A percentile compares a stretch with the other conserved stretches of the same genome.
phyloP scores from a whole-genome alignment of 2,797 vertebrate species.

The Atherinosoma microstoma region DNA sequence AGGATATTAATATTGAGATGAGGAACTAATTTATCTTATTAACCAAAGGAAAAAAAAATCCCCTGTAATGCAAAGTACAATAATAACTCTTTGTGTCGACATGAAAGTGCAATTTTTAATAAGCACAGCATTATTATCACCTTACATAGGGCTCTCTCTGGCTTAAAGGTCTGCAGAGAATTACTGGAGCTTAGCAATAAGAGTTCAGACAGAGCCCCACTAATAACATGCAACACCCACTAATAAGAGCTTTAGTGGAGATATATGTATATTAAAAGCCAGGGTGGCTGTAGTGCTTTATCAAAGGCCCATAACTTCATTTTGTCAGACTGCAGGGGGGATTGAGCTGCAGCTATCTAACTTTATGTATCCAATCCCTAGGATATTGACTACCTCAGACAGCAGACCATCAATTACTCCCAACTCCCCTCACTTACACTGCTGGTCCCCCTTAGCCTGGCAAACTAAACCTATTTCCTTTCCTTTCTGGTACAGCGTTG shows the following conservation, averaged over 20 bases:
- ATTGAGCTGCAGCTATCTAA: conserved; percentile 44
- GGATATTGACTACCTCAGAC: conserved; percentile 53
- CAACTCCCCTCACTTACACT: conserved; percentile 26
- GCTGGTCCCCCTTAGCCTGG: neutral
- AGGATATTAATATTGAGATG: conserved; percentile 19
- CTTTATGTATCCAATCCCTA: conserved; percentile 47
- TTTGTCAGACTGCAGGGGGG: conserved; percentile 24
- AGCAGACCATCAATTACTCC: conserved; percentile 59
- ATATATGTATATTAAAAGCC: conserved; percentile 54
- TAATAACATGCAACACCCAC: conserved; percentile 59
- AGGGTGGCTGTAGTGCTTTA: conserved; percentile 41
- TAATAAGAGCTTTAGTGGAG: conserved; percentile 64
- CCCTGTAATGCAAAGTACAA: conserved; percentile 15
- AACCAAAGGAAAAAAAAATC: conserved; percentile 14
- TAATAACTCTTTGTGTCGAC: conserved; percentile 39
- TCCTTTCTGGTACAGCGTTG: too few relatives aligned
- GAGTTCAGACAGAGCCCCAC: conserved; percentile 44
- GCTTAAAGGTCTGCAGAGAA: conserved; percentile 48
- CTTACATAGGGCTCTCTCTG: conserved; percentile 27
- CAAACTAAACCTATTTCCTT: too few relatives aligned
- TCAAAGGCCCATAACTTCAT: conserved; percentile 32
- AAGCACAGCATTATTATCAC: conserved; percentile 38
- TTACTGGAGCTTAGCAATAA: conserved; percentile 58
- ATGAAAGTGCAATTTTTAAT: conserved; percentile 46
- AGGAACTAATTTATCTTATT: conserved; percentile 7